phyloP scores from a whole-genome alignment of 2,888 invertebrate genomes.

The Mayetiola destructor region DNA sequence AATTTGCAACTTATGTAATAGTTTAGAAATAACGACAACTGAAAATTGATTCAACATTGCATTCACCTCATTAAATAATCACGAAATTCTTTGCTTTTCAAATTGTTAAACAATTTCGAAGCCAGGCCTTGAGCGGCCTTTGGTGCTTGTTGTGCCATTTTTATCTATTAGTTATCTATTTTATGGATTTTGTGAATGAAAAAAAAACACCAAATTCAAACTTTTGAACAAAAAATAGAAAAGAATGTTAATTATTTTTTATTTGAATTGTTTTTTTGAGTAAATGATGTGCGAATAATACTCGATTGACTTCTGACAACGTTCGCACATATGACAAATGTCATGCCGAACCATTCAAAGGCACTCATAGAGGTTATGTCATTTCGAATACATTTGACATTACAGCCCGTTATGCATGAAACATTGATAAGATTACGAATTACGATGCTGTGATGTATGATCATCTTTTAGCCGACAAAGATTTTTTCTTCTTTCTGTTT shows the following conservation, averaged over 20 bases:
- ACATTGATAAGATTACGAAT: too few species aligned
- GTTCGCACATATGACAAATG: too few species aligned
- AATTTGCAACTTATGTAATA: not conserved
- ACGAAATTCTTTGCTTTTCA: slow-evolving; percentile 72
- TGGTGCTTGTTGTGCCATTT: slow-evolving; percentile 16
- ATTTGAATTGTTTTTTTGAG: too few species aligned
- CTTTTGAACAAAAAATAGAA: too few species aligned
- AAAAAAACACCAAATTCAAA: too few species aligned
- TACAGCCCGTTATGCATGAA: not conserved
- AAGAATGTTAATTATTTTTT: too few species aligned
- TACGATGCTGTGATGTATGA: too few species aligned
- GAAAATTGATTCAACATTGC: not conserved
- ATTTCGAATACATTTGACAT: not conserved
- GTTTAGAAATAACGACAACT: not conserved
- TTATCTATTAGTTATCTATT: not conserved
- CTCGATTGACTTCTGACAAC: too few species aligned
- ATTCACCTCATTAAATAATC: slow-evolving; percentile 71
- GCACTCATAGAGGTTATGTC: not conserved
- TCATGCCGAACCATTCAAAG: too few species aligned
- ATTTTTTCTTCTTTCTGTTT: too few species aligned
- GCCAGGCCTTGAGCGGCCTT: slow-evolving; percentile 15
- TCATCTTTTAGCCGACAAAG: too few species aligned
- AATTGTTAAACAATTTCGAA: slow-evolving; percentile 40
- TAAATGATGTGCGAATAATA: too few species aligned
- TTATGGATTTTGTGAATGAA: not conserved